Conservation (phyloP, 2,888 invertebrate genomes). For the Drosophila quinaria region DNA sequence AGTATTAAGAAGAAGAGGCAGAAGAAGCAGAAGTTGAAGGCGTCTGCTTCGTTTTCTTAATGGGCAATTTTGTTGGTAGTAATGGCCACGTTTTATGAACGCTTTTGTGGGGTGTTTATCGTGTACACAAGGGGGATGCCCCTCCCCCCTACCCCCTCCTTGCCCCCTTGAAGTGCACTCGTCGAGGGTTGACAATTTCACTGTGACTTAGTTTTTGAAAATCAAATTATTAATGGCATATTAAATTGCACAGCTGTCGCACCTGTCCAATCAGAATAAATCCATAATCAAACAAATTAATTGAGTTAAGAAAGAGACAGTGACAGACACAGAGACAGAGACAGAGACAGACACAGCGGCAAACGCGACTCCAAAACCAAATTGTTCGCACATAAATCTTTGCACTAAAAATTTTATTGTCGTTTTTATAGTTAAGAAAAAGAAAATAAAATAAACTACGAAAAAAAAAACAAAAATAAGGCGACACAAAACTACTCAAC, state of each 20-base stretch:
- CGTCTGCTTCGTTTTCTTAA: constrained; percentile 78
- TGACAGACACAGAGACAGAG: not conserved
- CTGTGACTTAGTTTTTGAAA: constrained; percentile 12
- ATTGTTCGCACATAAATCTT: constrained; percentile 84
- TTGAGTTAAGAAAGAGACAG: constrained; percentile 32
- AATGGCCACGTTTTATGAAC: constrained; percentile 84
- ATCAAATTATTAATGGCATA: constrained; percentile 67
- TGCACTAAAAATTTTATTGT: constrained; percentile 82
- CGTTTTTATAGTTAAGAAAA: constrained; percentile 76
- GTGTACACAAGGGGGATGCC: constrained; percentile 55
- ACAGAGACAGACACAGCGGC: not conserved
- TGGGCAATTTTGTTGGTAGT: constrained; percentile 84
- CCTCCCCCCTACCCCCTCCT: not conserved
- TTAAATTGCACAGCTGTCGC: constrained; percentile 66
- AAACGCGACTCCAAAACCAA: constrained; percentile 47
- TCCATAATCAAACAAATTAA: constrained; percentile 53
- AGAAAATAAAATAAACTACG: constrained; percentile 52
- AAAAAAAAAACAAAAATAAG: constrained; percentile 14
- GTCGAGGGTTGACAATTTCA: constrained; percentile 50
- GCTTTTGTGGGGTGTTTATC: constrained; percentile 84
- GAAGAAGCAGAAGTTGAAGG: constrained; percentile 16
- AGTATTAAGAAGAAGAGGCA: constrained; percentile 8
- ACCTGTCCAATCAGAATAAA: constrained; percentile 58
- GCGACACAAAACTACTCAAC: constrained; percentile 50
- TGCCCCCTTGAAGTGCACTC: constrained; percentile 31